phyloP scores from a whole-genome alignment of 2,113 vertebrate genomes.

The Dasypus novemcinctus region DNA sequence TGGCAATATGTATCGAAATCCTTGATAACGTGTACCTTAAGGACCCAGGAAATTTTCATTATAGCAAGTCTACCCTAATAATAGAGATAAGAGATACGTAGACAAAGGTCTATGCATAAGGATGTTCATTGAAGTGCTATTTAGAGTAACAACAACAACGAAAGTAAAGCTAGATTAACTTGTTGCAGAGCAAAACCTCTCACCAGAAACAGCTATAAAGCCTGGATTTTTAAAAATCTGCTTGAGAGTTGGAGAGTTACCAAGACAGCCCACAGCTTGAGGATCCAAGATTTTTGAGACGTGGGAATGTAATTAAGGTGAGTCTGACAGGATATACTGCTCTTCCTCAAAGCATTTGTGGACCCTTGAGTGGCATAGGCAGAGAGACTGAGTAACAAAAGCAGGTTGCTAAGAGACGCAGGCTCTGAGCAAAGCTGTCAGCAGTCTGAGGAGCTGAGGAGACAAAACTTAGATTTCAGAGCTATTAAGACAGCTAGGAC shows the following conservation, averaged over 20 bases:
- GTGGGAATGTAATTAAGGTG: neutral
- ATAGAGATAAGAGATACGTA: neutral
- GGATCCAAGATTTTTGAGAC: neutral
- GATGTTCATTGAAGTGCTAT: neutral
- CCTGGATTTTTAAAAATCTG: neutral
- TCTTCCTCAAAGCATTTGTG: neutral
- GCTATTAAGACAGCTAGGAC: too few species aligned
- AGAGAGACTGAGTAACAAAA: neutral
- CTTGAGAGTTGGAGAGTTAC: neutral
- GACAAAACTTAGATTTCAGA: neutral
- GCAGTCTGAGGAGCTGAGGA: neutral
- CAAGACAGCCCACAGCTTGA: neutral
- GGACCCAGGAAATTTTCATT: neutral
- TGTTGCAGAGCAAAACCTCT: neutral
- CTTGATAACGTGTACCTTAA: neutral
- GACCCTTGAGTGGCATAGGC: neutral
- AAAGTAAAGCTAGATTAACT: neutral
- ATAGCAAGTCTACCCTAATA: neutral
- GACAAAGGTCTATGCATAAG: neutral
- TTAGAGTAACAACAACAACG: neutral
- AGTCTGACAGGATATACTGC: neutral
- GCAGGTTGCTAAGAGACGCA: neutral
- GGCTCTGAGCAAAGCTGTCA: neutral
- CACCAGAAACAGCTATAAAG: neutral
- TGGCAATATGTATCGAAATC: neutral